Base-by-base conservation (phyloP, 2,113 vertebrate genomes). In the Seriola aureovittata region DNA sequence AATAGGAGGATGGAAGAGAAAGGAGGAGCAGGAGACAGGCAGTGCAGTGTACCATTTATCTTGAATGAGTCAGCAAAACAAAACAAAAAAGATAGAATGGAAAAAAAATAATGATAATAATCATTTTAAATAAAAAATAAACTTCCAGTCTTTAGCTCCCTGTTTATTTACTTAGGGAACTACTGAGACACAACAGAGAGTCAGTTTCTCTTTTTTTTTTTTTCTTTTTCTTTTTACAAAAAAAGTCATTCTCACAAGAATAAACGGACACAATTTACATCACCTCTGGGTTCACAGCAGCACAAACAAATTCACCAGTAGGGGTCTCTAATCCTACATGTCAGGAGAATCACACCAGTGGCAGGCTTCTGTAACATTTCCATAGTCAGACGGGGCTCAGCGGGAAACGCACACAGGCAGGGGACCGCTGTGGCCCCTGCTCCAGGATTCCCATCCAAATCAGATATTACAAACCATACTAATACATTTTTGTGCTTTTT, bases 231-330 rank as follows among this genome's bases (percentile, higher is more conserved):
- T 34, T 76, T 82, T 80, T 81, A 57, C 17, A 68, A 91, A 81
- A 81, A 73, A 90, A 88, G 32, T 90, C 86, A 91, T 89, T 77
- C 88, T 89, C 88, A 92, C 88, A 71, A 75, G 88, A 92, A 92
- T 85, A 80, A 90, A 94, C 89, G 71, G 89, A 93, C 91, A 94
- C 89, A 84, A 89, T 91, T 88, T 91, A 93, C 93, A 93, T 92
- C 89, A 94, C 88, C 90, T 91, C 87, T 90, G 80, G 84, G 85
- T 90, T 91, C 67, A 93, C 93, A 92, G 91, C 92, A 90, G 89
- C 88, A 93, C 91, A 88, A 81, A 93, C 89, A 92, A 84, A 78
- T 91, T 92, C 89, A 90, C 88, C 87, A 87, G 85, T 81, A 90
- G 85, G 88, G 89, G 85, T 80, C 84, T 74, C 86, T 89, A 89